Conservation (phyloP, 2,113 vertebrate species). For the Chaetura pelagica region DNA sequence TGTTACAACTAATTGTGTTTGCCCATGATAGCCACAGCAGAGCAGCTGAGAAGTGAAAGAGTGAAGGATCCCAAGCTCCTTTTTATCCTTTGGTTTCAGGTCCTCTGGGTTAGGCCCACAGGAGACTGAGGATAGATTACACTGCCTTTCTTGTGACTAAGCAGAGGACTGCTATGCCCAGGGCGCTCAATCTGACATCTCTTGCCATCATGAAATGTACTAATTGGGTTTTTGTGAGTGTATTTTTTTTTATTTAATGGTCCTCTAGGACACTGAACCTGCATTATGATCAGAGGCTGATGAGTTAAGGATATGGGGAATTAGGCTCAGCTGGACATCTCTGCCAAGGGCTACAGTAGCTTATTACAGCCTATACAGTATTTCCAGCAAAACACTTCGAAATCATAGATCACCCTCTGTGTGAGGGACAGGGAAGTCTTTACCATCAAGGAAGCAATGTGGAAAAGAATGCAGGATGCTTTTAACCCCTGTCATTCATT, state of each 20-base stretch:
- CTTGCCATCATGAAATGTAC: background rate
- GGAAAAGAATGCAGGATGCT: constrained; percentile 50
- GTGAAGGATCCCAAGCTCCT: background rate
- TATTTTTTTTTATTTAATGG: constrained; percentile 14
- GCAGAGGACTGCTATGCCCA: background rate
- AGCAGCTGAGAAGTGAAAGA: background rate
- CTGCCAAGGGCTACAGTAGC: constrained; percentile 13
- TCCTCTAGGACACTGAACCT: constrained; percentile 28
- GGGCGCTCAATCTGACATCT: background rate
- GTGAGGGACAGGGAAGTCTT: constrained; percentile 41
- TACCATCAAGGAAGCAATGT: constrained; percentile 37
- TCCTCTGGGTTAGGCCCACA: background rate
- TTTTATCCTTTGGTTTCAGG: background rate
- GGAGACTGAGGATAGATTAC: background rate
- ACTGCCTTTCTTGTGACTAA: background rate
- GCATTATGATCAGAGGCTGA: constrained; percentile 40
- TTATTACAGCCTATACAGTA: constrained; percentile 2
- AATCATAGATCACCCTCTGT: constrained; percentile 13
- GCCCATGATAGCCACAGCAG: background rate
- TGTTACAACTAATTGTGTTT: background rate
- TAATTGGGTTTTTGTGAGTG: constrained; percentile 11
- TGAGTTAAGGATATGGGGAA: constrained; percentile 40
- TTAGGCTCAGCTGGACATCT: constrained; percentile 50
- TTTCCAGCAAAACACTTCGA: constrained; percentile 49
- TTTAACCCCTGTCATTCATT: constrained; percentile 75